Base-by-base conservation (phyloP, 2,113 vertebrate genomes). In the Atherinomorus stipes region DNA sequence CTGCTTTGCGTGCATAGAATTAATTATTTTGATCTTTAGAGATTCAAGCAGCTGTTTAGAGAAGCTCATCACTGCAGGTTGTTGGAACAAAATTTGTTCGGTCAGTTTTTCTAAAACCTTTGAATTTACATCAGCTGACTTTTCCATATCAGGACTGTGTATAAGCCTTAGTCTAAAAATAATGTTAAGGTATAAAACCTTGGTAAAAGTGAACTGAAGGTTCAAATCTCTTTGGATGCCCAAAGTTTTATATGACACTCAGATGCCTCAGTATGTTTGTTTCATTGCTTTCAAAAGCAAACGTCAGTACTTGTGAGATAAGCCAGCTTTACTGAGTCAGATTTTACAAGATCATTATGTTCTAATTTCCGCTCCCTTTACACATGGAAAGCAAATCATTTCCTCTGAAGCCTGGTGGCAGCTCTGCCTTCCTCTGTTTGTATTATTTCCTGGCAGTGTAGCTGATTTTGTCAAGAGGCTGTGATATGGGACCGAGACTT, bases 401-500 rank as follows among this genome's bases (percentile, higher is more conserved):
- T 76, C 63, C 51, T 60, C 34, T 69, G 52, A 58, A 53, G 68
- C 72, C 15, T 11, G 21, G 22, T 56, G 58, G 76, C 61, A 64
- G 64, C 67, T 25, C 50, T 19, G 52, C 47, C 61, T 65, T 53
- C 23, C 44, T 38, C 50, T 57, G 61, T 61, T 21, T 53, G 74
- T 64, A 51, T 64, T 45, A 71, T 60, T 76, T 81, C 42, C 71
- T 81, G 66, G 65, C 76, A 81, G 65, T 21, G 58, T 65, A 1
- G 25, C 19, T 18, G 68, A 45, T 54, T 81, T 58, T 84, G 73
- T 82, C 73, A 51, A 82, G 78, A 69, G 74, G 61, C 61, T 71
- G 64, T 68, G 77, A 80, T 63, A 71, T 65, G 63, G 67, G 77
- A 84, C 49, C 53, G 75, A 83, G 74, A 83, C 65, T 74, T 79